These are phyloP conservation scores for Riparia riparia DNA, from an alignment of 2,113 vertebrate genomes.

Conservation along the genomic window DNA sequence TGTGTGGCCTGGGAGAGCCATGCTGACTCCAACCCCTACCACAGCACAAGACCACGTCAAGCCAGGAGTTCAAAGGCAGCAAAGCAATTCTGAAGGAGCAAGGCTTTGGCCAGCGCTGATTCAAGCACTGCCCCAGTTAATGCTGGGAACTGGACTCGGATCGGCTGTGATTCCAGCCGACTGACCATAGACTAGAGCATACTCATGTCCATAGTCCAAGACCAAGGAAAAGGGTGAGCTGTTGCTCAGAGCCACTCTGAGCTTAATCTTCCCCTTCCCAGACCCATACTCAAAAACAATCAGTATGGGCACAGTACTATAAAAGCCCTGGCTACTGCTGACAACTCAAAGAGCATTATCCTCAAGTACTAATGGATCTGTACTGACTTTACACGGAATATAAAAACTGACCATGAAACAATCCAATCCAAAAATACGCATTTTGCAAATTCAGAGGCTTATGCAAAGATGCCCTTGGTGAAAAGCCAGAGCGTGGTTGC, in stretches of 20 bases:
- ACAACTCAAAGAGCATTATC: background rate
- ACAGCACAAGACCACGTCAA: background rate
- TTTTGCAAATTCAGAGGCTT: conserved; percentile 32
- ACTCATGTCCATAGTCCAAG: background rate
- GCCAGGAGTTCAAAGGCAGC: conserved; percentile 11
- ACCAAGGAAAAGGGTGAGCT: background rate
- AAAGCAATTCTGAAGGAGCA: background rate
- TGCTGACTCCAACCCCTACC: conserved; percentile 11
- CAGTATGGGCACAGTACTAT: background rate
- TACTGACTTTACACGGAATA: background rate
- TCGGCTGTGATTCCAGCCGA: fast-evolving
- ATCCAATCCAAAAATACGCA: background rate
- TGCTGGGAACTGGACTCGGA: background rate
- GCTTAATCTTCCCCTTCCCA: background rate
- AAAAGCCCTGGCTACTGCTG: background rate
- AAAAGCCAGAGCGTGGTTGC: background rate
- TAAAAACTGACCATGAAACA: background rate
- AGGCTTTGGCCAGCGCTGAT: background rate
- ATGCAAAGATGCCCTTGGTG: background rate
- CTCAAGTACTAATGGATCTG: background rate
- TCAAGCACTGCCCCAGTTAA: background rate
- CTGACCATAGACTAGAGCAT: fast-evolving
- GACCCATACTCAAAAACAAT: background rate
- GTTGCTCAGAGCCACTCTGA: background rate
- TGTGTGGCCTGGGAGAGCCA: background rate